Evolutionary conservation across 2,797 vertebrate genomes (phyloP), one percentile per base, ranked within the genome.

Genomic region (Champsocephalus esox): DNA sequence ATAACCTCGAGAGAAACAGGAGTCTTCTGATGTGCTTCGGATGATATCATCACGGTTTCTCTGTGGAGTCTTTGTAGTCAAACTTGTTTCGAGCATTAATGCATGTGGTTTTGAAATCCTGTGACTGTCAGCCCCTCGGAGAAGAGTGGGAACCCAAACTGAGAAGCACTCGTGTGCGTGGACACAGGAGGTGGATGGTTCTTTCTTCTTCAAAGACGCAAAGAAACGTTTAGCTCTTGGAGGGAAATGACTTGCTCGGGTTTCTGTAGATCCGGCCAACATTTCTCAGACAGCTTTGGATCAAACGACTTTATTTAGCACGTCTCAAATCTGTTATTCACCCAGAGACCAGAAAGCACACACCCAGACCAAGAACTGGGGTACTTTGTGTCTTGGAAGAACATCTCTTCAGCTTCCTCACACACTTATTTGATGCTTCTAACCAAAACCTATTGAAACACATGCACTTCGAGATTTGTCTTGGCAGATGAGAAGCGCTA

Each of bases 121-220:
- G 54, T 82, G 76, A 85, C 65, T 16, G 6, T 67, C 79, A 81
- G 68, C 46, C n/a, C 51, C 64, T 70, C 16, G 3, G 34, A 11
- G n/a, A 44, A n/a, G n/a, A 28, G 17, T 0, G 28, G 13, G 32
- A 59, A 56, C 38, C 0, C 43, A 9, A 2, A 41, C 54, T 24
- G 63, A 63, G 4, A 11, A 21, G 13, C 12, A 16, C 32, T 4
- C 3, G 11, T 17, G 8, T 17, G 17, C 0, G n/a, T n/a, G 59
- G 43, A 52, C 17, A 12, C 0, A 43, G n/a, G 49, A 71, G 52
- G 0, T 10, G 1, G 0, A 28, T 13, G 60, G 24, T 19, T 19
- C 19, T 19, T 19, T 19, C 19, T 44, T 21, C 52, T 14, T 55
- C 11, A 12, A 2, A 1, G 41, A 14, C 28, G 51, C 21, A 5